Percentiles rank a stretch among this genome's conserved stretches.
Conservation (phyloP, 1,140 invertebrate genomes). For the Drosophila ananassae region DNA sequence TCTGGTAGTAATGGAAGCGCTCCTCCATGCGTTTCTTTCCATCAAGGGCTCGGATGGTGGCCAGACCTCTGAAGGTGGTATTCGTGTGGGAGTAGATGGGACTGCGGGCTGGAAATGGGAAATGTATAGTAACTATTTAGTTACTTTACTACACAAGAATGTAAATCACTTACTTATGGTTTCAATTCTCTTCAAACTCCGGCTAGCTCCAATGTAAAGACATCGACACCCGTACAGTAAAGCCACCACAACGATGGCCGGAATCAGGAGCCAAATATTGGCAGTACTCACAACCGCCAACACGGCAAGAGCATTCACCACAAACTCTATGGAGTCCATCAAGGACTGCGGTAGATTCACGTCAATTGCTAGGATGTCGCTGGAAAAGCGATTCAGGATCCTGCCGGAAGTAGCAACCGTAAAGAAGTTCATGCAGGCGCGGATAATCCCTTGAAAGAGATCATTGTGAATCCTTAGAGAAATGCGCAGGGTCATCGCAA, state of each 20-base stretch:
- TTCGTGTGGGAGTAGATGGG: conserved; percentile 94
- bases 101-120: conserved; percentile 86
- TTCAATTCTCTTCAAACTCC: conserved; percentile 93
- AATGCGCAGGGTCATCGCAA: conserved; percentile 91
- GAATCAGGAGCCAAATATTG: conserved; percentile 91
- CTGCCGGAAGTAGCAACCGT: conserved; percentile 92
- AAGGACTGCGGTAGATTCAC: conserved; percentile 91
- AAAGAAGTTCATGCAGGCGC: conserved; percentile 94
- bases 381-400: conserved; percentile 93
- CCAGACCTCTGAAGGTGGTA: conserved; percentile 91
- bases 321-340: conserved; percentile 89
- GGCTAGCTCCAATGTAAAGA: conserved; percentile 91
- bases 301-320: conserved; percentile 88
- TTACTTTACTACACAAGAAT: too few relatives aligned
- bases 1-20: conserved; percentile 90
- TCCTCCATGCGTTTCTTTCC: conserved; percentile 89
- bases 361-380: conserved; percentile 93
- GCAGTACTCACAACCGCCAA: conserved; percentile 89
- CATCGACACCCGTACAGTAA: conserved; percentile 88
- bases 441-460: conserved; percentile 93
- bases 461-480: conserved; percentile 92
- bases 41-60: conserved; percentile 90
- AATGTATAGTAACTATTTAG: conserved; percentile 47
- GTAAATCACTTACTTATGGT: conserved; percentile 87
- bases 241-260: conserved; percentile 88